Evolutionary conservation across 2,888 invertebrate genomes (phyloP).

Genomic region (Synergus japonicus): DNA sequence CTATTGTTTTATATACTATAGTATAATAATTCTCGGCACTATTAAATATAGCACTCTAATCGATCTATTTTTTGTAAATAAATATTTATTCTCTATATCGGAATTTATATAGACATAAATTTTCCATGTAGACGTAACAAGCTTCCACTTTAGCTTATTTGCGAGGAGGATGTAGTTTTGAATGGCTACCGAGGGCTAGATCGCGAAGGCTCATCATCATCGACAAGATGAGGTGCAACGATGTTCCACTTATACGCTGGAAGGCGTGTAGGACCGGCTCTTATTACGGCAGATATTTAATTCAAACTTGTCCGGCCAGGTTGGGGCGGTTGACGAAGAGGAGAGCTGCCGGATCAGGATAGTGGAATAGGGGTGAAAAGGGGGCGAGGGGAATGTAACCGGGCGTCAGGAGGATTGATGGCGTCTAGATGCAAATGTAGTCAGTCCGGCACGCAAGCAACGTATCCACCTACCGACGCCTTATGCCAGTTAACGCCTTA

Average conservation of each 20-base stretch:
- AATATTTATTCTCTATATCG: not conserved
- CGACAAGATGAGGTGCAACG: conserved; percentile 34
- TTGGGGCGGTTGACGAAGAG: conserved; percentile 57
- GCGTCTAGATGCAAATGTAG: conserved; percentile 77
- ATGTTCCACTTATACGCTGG: conserved; percentile 35
- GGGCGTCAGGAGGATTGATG: conserved; percentile 77
- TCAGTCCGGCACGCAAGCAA: conserved; percentile 75
- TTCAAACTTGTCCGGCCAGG: conserved; percentile 66
- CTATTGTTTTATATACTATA: too few relatives aligned
- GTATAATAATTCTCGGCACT: too few relatives aligned
- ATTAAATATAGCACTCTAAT: too few relatives aligned
- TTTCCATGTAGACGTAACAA: conserved; percentile 4
- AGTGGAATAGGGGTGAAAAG: conserved; percentile 74
- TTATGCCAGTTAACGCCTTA: conserved; percentile 78
- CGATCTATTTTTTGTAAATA: not conserved
- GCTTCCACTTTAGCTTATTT: not conserved
- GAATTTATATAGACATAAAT: not conserved
- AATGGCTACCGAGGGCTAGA: conserved; percentile 15
- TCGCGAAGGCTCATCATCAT: conserved; percentile 21
- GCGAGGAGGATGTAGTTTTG: not conserved
- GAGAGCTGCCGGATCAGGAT: conserved; percentile 55
- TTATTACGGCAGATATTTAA: conserved; percentile 72
- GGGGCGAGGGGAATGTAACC: conserved; percentile 65
- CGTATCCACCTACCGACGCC: conserved; percentile 76
- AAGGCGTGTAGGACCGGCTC: conserved; percentile 53